Evolutionary conservation across 2,797 vertebrate species (phyloP), one percentile per base, ranked within the genome.

Genomic region (Pangasius sanitwongsei): DNA sequence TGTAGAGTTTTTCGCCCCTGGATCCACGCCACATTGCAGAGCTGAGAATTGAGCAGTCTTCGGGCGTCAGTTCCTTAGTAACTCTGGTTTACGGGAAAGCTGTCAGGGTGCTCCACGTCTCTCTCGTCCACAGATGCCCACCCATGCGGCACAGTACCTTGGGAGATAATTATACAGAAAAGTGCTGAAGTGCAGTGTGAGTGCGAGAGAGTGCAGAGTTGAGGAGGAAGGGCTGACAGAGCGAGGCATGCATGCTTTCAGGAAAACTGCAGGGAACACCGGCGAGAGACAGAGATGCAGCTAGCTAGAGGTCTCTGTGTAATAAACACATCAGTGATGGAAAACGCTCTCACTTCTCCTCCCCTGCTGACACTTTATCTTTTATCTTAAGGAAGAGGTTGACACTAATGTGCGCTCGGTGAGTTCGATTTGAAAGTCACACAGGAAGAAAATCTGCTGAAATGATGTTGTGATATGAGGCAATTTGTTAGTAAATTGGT

Each of bases 131-230:
- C 67, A 59, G 86, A 87, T 55, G 84, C 87, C 87, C 86, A 87
- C 89, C 88, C 78, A 85, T 87, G 86, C 74, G 86, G 91, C 84
- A 61, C 37, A 85, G 85, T 86, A 86, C 78, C 87, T 84, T 87
- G 90, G 83, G 90, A 92, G 88, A 92, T 92, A 89, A 92, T 92
- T 91, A 92, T 87, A 86, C n/a, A 86, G 88, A n/a, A 85, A 74
- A 86, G 57, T 85, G 82, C 63, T 72, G 74, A 61, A 87, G 82
- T 80, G 86, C 63, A 80, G 37, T 82, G 70, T 67, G 65, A 70
- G 48, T 48, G 70, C 34, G 87, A 87, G n/a, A 85, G 87, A 86
- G 89, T 88, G 61, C 84, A 87, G 67, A 78, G 90, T 74, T 25
- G 70, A 53, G 37, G 72, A 83, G 41, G 50, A 25, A 70, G 63